A percentile compares a stretch with the other conserved stretches of the same genome.
phyloP scores from a whole-genome alignment of 92 coral and sea anemone species.

The Heteractis magnifica region DNA sequence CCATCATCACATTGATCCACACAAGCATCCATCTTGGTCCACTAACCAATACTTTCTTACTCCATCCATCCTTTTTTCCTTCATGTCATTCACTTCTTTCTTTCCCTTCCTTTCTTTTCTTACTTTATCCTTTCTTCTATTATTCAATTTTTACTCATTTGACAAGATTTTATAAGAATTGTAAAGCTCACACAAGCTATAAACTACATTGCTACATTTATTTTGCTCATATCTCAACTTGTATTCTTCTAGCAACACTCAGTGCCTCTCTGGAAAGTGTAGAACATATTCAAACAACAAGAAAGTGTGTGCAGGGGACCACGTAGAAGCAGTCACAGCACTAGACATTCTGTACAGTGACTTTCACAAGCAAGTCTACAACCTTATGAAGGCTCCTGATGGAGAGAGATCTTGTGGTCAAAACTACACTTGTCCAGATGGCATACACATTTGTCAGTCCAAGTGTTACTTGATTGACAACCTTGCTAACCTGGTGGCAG shows the following conservation, averaged over 20 bases:
- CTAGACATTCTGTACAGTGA: conserved; percentile 87
- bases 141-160: too few relatives aligned
- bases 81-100: too few relatives aligned
- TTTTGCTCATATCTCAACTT: not conserved
- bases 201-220: too few relatives aligned
- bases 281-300: conserved; percentile 58
- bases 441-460: conserved; percentile 83
- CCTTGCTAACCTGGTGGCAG: conserved; percentile 93
- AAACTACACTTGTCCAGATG: conserved; percentile 91
- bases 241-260: conserved; percentile 47
- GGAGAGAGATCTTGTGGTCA: conserved; percentile 83
- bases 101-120: too few relatives aligned
- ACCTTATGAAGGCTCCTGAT: conserved; percentile 65
- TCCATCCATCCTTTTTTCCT: too few relatives aligned
- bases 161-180: too few relatives aligned
- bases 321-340: conserved; percentile 96
- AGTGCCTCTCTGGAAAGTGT: conserved; percentile 91
- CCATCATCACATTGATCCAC: not conserved
- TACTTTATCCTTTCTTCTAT: too few relatives aligned
- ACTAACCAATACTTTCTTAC: too few relatives aligned
- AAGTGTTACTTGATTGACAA: conserved; percentile 96
- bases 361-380: conserved; percentile 86
- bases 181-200: too few relatives aligned
- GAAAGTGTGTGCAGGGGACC: conserved; percentile 85
- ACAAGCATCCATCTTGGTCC: too few relatives aligned